Percentiles rank a stretch among this genome's conserved stretches.
Evolutionary conservation across 2,888 invertebrate genomes (phyloP).

Genomic region (Tromatobia lineatoria): DNA sequence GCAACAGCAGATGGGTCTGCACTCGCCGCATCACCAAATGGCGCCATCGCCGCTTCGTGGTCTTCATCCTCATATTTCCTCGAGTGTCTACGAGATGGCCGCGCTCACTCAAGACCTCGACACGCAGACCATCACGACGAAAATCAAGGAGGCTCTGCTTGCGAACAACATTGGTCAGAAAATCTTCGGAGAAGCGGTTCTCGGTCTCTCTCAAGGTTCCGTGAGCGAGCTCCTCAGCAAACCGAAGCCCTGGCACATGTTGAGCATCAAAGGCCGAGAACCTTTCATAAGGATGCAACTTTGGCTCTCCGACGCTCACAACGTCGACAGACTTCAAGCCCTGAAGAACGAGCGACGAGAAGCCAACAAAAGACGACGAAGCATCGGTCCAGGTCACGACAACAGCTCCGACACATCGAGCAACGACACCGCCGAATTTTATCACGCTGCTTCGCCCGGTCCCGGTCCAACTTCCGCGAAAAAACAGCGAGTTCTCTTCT

Average conservation of each 20-base stretch:
- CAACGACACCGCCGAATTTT: constrained; percentile 95
- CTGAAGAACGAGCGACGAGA: constrained; percentile 96
- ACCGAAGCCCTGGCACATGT: constrained; percentile 99
- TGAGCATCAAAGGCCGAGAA: constrained; percentile 98
- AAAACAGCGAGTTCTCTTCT: constrained; percentile 98
- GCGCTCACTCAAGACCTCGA: constrained; percentile 98
- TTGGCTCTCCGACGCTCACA: constrained; percentile 98
- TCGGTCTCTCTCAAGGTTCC: constrained; percentile 98
- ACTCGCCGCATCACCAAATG: constrained; percentile 89
- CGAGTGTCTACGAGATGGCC: constrained; percentile 99
- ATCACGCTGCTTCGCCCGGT: constrained; percentile 92
- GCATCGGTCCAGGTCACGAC: constrained; percentile 93
- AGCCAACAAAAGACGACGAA: constrained; percentile 95
- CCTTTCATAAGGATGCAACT: constrained; percentile 98
- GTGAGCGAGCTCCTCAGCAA: constrained; percentile 98
- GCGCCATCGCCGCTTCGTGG: constrained; percentile 89
- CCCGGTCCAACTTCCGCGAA: constrained; percentile 95
- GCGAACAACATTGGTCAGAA: constrained; percentile 99
- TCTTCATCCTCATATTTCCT: constrained; percentile 94
- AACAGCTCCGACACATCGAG: constrained; percentile 96
- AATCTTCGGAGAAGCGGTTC: constrained; percentile 98
- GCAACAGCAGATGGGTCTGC: constrained; percentile 87
- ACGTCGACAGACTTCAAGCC: constrained; percentile 96
- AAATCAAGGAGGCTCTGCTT: constrained; percentile 97
- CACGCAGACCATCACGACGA: constrained; percentile 98